Conservation (phyloP, 2,797 vertebrate genomes). For the Falco concolor region DNA sequence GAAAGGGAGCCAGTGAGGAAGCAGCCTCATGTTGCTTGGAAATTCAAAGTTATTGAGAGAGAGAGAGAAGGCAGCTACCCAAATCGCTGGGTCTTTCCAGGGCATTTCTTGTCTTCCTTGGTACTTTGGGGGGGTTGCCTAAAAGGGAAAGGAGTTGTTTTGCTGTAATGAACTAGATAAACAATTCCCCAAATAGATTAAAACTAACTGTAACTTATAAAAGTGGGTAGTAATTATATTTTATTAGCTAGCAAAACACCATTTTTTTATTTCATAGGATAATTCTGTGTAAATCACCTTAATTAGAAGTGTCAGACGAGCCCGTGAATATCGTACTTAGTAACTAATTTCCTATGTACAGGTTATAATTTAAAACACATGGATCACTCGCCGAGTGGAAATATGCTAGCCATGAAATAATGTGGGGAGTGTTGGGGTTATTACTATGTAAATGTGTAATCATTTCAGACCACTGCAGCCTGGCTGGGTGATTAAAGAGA, state of each 20-base stretch:
- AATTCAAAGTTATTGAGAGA: not conserved
- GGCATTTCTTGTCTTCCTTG: not conserved
- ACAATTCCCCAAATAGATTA: slow-evolving; percentile 85
- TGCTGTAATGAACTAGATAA: slow-evolving; percentile 81
- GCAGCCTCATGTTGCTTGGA: not conserved
- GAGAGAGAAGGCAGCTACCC: not conserved
- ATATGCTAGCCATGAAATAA: slow-evolving; percentile 77
- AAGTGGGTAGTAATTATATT: slow-evolving; percentile 79
- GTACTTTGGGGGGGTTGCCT: not conserved
- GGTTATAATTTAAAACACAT: slow-evolving; percentile 83
- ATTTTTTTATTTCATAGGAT: slow-evolving; percentile 83
- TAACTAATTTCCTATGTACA: slow-evolving; percentile 81
- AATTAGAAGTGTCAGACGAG: slow-evolving; percentile 83
- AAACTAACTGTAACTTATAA: slow-evolving; percentile 83
- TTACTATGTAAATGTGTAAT: slow-evolving; percentile 78
- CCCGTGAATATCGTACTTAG: slow-evolving; percentile 79
- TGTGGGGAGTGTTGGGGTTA: slow-evolving; percentile 69
- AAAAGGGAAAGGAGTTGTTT: slow-evolving; percentile 69
- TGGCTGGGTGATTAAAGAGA: slow-evolving; percentile 74
- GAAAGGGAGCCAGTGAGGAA: not conserved
- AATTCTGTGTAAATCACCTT: slow-evolving; percentile 85
- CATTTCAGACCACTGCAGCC: slow-evolving; percentile 71
- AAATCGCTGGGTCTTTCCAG: not conserved
- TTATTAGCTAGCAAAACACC: slow-evolving; percentile 79
- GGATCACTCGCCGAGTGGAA: slow-evolving; percentile 77